Conservation (phyloP, 2,113 vertebrate species). For the Thalassoma bifasciatum region DNA sequence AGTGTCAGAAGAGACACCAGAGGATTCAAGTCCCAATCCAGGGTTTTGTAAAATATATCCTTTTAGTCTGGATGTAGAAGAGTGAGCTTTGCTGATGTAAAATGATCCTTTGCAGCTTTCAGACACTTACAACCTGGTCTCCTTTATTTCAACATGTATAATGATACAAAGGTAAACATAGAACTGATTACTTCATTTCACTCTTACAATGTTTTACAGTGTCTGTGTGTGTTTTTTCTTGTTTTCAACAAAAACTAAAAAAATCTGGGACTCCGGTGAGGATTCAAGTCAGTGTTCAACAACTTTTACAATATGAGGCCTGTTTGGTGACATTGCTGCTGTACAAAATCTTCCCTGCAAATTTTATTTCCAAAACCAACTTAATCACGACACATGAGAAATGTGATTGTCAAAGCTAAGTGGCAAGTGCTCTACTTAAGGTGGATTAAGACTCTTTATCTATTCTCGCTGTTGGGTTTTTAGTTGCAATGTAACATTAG, state of each 20-base stretch:
- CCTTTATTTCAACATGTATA: constrained; percentile 68
- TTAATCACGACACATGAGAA: background rate
- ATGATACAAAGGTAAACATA: constrained; percentile 60
- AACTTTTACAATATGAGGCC: background rate
- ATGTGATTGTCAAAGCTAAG: background rate
- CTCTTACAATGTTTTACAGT: background rate
- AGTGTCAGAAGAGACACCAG: constrained; percentile 70
- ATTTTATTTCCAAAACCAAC: background rate
- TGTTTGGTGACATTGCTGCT: background rate
- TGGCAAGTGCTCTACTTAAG: too few species aligned
- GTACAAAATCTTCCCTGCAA: background rate
- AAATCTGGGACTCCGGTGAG: background rate
- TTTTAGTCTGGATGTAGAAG: constrained; percentile 61
- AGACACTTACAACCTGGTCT: constrained; percentile 55
- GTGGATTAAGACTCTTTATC: too few species aligned
- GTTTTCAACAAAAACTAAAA: constrained; percentile 6
- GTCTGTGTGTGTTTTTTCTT: background rate
- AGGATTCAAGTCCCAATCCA: constrained; percentile 75
- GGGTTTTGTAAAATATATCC: constrained; percentile 79
- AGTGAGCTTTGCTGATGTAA: constrained; percentile 76
- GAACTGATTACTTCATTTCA: constrained; percentile 48
- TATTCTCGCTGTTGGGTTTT: too few species aligned
- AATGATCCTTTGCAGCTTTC: constrained; percentile 72
- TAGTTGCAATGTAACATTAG: too few species aligned
- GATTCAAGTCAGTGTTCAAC: constrained; percentile 4